A percentile compares a stretch with the other conserved stretches of the same genome.
These are phyloP conservation scores for Cantharis rufa DNA, from an alignment of 2,888 invertebrate genomes.

Conservation along the genomic window DNA sequence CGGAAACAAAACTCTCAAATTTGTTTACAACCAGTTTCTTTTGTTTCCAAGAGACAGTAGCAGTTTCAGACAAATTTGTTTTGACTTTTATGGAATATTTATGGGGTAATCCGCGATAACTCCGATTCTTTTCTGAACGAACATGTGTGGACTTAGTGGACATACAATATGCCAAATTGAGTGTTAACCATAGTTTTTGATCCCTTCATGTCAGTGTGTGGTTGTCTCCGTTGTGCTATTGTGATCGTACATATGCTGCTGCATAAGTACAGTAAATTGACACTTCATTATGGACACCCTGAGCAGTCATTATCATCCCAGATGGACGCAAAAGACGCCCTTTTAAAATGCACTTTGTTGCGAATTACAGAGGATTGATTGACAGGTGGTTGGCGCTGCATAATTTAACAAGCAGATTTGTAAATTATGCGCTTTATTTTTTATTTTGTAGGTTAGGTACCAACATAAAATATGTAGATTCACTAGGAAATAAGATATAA, in stretches of 20 bases:
- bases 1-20: neutral
- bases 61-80: neutral
- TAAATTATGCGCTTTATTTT: no score
- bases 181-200: conserved; percentile 50
- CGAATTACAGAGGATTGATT: conserved; percentile 32
- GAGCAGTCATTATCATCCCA: conserved; percentile 49
- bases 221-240: conserved; percentile 33
- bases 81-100: conserved; percentile 1
- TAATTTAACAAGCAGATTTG: neutral
- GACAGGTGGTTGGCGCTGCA: conserved; percentile 13
- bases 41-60: neutral
- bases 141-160: conserved; percentile 28
- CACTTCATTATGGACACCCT: conserved; percentile 55
- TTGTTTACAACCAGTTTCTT: neutral
- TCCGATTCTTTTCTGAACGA: conserved; percentile 22
- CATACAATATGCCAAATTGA: conserved; percentile 57
- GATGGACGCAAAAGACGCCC: conserved; percentile 44
- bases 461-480: no score
- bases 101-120: neutral
- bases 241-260: conserved; percentile 46
- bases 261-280: conserved; percentile 52
- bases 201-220: conserved; percentile 26
- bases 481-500: no score
- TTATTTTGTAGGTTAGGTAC: no score
- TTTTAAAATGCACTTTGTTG: conserved; percentile 32